Evolutionary conservation across 1,140 invertebrate species (phyloP).

Genomic region (Drosophila eugracilis): DNA sequence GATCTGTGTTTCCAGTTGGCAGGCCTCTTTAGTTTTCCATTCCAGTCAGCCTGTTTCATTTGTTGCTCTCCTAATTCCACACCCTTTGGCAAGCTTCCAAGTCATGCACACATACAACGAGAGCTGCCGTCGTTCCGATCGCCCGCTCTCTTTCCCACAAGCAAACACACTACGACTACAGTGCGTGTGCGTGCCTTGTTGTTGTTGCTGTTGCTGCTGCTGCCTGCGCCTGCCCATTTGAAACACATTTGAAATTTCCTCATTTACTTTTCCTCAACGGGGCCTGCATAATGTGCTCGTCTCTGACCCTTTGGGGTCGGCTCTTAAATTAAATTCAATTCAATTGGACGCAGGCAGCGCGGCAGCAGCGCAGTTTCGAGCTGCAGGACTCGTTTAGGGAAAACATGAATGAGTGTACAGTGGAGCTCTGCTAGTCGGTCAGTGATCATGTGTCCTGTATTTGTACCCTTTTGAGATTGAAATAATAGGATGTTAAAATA

Average conservation of each 20-base stretch:
- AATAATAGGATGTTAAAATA: too few species aligned
- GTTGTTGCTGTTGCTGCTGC: conserved; percentile 37
- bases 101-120: conserved; percentile 25
- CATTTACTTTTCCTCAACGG: conserved; percentile 64
- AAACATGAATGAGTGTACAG: not conserved
- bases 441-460: not conserved
- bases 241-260: conserved; percentile 83
- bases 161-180: not conserved
- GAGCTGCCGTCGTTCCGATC: conserved; percentile 23
- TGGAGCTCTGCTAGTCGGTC: conserved; percentile 1
- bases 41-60: conserved; percentile 22
- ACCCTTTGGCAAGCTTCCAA: conserved; percentile 76
- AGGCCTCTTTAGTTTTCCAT: conserved; percentile 41
- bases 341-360: conserved; percentile 49
- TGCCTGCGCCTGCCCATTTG: conserved; percentile 58
- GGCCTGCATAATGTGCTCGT: conserved; percentile 68
- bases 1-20: conserved; percentile 22
- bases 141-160: conserved; percentile 7
- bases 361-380: conserved; percentile 7
- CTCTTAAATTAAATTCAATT: conserved; percentile 80
- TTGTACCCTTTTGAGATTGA: too few species aligned
- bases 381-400: conserved; percentile 4
- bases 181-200: conserved; percentile 48
- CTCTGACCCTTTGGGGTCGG: conserved; percentile 73
- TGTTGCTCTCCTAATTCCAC: conserved; percentile 49